phyloP scores from a whole-genome alignment of 2,113 vertebrate genomes.

The Nicator chloris region DNA sequence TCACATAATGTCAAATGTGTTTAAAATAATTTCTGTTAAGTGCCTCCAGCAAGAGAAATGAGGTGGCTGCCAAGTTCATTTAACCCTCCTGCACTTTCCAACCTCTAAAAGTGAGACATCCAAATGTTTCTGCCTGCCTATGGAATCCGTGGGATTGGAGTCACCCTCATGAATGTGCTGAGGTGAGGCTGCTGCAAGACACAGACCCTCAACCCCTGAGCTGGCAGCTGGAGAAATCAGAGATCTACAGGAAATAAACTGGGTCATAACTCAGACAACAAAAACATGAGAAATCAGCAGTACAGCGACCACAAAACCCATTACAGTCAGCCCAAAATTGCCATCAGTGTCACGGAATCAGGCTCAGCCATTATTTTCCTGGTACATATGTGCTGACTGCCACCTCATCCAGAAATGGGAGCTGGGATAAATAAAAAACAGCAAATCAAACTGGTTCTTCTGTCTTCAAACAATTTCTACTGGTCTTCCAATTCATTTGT shows the following conservation, averaged over 20 bases:
- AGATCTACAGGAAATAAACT: neutral
- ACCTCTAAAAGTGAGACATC: neutral
- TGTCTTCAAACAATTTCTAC: neutral
- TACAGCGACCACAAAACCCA: neutral
- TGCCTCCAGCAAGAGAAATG: neutral
- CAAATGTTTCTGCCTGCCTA: neutral
- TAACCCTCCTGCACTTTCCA: neutral
- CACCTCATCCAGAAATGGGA: neutral
- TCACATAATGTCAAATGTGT: neutral
- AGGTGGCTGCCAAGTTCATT: neutral
- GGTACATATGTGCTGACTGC: neutral
- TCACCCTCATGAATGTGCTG: neutral
- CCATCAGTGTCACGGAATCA: neutral
- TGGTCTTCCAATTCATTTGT: neutral
- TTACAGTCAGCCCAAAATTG: neutral
- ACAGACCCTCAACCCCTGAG: neutral
- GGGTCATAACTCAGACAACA: neutral
- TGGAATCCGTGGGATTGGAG: neutral
- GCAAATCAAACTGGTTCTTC: neutral
- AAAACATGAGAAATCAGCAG: neutral
- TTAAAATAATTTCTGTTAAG: slow-evolving; percentile 23
- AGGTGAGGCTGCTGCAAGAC: neutral
- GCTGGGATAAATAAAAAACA: neutral
- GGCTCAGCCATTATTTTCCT: neutral
- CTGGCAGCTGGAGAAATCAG: neutral